These are phyloP conservation scores for Coelinius sp. DNA, from an alignment of 2,888 invertebrate genomes.

Conservation along the genomic window DNA sequence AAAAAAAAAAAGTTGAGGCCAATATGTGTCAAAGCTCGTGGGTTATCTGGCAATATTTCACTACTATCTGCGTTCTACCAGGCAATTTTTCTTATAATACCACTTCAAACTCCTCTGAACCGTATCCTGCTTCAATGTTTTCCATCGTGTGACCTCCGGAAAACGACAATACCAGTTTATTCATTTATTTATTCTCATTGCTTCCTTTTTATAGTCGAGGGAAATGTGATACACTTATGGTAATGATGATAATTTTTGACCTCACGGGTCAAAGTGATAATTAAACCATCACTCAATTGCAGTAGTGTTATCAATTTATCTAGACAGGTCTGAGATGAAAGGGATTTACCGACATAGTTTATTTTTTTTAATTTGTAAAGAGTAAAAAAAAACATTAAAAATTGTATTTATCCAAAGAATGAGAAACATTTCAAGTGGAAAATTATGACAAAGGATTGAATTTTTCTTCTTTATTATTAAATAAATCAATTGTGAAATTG, in stretches of 20 bases:
- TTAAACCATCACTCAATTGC: slow-evolving; percentile 33
- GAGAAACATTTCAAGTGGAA: too few species aligned
- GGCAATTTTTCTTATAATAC: slow-evolving; percentile 39
- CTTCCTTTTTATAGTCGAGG: background rate
- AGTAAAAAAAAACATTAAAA: too few species aligned
- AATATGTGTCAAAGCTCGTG: slow-evolving; percentile 51
- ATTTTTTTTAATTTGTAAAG: too few species aligned
- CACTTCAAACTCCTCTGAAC: slow-evolving; percentile 30
- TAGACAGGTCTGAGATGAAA: background rate
- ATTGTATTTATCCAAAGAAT: too few species aligned
- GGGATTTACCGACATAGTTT: slow-evolving; percentile 10
- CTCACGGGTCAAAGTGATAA: slow-evolving; percentile 27
- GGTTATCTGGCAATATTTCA: slow-evolving; percentile 55
- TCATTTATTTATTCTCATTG: background rate
- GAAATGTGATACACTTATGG: slow-evolving; percentile 31
- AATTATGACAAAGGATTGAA: too few species aligned
- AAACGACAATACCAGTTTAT: too few species aligned
- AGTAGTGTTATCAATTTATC: slow-evolving; percentile 12
- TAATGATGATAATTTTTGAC: slow-evolving; percentile 22
- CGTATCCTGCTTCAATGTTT: slow-evolving; percentile 1
- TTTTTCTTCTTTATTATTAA: too few species aligned
- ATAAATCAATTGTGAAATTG: too few species aligned
- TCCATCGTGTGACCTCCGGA: background rate
- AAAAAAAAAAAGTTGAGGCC: slow-evolving; percentile 40
- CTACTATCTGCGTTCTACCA: slow-evolving; percentile 51